These are phyloP conservation scores for Dendrolimus houi DNA, from an alignment of 2,888 invertebrate species.

Conservation along the genomic window DNA sequence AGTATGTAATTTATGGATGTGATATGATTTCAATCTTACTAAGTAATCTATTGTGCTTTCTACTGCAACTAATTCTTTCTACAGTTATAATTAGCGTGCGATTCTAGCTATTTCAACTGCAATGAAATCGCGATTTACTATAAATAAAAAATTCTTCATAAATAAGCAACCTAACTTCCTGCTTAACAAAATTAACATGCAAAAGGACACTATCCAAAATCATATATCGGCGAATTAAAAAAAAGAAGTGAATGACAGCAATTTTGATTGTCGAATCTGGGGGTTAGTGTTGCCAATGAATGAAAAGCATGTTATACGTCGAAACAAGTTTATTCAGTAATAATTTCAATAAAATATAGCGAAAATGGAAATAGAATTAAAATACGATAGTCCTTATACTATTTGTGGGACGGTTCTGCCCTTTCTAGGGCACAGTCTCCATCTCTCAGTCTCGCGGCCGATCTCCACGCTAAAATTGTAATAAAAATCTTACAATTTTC, in stretches of 20 bases:
- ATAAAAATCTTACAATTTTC: constrained; percentile 36
- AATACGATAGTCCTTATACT: constrained; percentile 52
- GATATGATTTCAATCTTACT: background rate
- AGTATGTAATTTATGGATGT: background rate
- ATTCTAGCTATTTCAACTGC: too few relatives aligned
- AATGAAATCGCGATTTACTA: too few relatives aligned
- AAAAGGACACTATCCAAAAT: constrained; percentile 47
- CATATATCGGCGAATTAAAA: constrained; percentile 25
- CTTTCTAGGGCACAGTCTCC: constrained; percentile 64
- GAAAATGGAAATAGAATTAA: constrained; percentile 30
- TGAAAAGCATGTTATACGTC: constrained; percentile 64
- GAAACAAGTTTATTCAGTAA: constrained; percentile 57
- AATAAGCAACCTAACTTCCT: background rate
- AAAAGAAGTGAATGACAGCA: constrained; percentile 73
- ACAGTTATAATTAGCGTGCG: constrained; percentile 3
- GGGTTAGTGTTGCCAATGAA: constrained; percentile 56
- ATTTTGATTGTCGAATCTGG: constrained; percentile 34
- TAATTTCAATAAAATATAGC: constrained; percentile 34
- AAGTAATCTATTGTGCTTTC: background rate
- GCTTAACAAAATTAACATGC: constrained; percentile 55
- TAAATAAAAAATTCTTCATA: background rate
- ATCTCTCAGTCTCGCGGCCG: constrained; percentile 64
- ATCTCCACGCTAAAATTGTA: constrained; percentile 65
- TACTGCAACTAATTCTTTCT: constrained; percentile 2
- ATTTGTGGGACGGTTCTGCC: constrained; percentile 67